A percentile compares a stretch with the other conserved stretches of the same genome.
phyloP scores from a whole-genome alignment of 2,888 invertebrate species.

The Labia minor region DNA sequence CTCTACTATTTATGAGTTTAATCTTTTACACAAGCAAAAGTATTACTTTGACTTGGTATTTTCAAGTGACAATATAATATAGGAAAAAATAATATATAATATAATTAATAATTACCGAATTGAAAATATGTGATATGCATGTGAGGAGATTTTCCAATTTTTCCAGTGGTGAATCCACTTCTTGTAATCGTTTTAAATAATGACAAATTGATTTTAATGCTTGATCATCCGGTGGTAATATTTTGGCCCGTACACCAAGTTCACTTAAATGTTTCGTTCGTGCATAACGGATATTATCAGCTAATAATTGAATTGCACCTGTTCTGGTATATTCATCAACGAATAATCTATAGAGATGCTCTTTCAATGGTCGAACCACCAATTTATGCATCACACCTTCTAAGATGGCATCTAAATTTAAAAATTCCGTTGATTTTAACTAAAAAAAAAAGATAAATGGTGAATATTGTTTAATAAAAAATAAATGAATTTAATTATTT shows the following conservation, averaged over 20 bases:
- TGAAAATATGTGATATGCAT: conserved; percentile 78
- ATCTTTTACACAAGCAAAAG: too few relatives aligned
- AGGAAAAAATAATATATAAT: too few relatives aligned
- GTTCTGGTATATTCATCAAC: conserved; percentile 74
- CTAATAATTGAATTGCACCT: conserved; percentile 60
- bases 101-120: conserved; percentile 38
- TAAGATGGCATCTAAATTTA: conserved; percentile 89
- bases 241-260: conserved; percentile 60
- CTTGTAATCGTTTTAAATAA: conserved; percentile 71
- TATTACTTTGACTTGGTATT: too few relatives aligned
- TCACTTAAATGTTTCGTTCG: conserved; percentile 56
- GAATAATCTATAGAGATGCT: conserved; percentile 71
- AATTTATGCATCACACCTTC: conserved; percentile 90
- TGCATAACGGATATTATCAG: conserved; percentile 58
- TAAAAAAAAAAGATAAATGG: conserved; percentile 38
- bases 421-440: conserved; percentile 79
- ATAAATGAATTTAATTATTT: conserved; percentile 6
- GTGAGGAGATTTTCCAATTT: conserved; percentile 86
- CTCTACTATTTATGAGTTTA: too few relatives aligned
- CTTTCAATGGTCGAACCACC: conserved; percentile 74
- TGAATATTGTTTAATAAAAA: too few relatives aligned
- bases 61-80: too few relatives aligned
- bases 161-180: conserved; percentile 83
- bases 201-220: conserved; percentile 68
- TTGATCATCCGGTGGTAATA: conserved; percentile 62